These are phyloP conservation scores for Eubasilissa splendida DNA, from an alignment of 2,888 invertebrate genomes.

Conservation along the genomic window DNA sequence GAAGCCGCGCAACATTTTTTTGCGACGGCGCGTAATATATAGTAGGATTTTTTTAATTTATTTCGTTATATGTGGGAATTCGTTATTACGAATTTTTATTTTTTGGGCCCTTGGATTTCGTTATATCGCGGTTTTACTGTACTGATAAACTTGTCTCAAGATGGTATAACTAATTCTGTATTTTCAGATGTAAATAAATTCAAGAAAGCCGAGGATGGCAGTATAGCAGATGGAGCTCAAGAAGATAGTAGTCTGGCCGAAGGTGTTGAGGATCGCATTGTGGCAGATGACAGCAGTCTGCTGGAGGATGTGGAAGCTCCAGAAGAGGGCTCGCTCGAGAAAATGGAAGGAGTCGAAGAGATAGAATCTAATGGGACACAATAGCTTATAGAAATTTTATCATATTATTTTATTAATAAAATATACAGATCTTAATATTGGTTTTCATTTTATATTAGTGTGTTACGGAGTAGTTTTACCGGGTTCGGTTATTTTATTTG, in stretches of 20 bases:
- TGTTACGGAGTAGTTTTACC: no score
- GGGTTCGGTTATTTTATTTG: no score
- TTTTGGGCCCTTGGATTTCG: no score
- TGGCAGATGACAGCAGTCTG: background rate
- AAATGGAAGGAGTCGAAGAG: slow-evolving; percentile 3
- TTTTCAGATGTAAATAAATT: slow-evolving; percentile 80
- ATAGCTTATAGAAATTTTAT: background rate
- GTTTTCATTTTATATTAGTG: no score
- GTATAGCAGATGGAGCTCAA: background rate
- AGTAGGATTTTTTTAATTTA: no score
- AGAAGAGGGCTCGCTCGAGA: background rate
- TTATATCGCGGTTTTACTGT: no score
- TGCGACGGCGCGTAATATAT: no score
- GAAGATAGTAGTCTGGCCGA: background rate
- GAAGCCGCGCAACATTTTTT: no score
- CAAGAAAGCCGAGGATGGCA: slow-evolving; percentile 67
- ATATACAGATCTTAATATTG: background rate
- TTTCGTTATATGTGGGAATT: no score
- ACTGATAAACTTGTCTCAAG: no score
- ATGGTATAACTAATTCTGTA: background rate
- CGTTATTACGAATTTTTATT: no score
- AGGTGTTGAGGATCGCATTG: background rate
- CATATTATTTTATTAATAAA: slow-evolving; percentile 25
- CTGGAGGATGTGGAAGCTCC: background rate
- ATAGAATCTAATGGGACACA: slow-evolving; percentile 17